phyloP scores from a whole-genome alignment of 2,797 vertebrate genomes.

The Cyprinella venusta region DNA sequence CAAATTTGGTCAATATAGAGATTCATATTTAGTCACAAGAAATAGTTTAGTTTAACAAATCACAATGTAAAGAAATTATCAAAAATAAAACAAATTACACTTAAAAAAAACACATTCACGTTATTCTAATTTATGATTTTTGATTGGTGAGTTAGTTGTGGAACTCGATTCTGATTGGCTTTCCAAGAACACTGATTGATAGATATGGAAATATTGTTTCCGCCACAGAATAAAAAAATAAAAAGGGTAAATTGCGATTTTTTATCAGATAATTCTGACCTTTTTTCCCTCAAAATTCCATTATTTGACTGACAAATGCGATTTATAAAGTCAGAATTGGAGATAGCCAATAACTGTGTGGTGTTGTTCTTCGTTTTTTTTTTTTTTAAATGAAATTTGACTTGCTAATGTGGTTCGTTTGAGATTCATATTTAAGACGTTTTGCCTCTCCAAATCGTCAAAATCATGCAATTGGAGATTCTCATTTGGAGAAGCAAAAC shows the following conservation, averaged over 20 bases:
- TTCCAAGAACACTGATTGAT: no score
- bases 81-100: neutral
- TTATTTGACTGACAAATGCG: no score
- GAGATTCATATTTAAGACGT: neutral
- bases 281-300: no score
- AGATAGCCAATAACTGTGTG: no score
- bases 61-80: neutral
- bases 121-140: neutral
- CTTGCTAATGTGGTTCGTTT: neutral
- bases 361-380: neutral
- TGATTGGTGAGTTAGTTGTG: neutral
- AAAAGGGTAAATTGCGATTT: no score
- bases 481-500: no score
- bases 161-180: neutral
- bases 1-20: no score
- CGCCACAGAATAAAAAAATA: no score
- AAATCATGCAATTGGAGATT: neutral
- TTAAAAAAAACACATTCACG: neutral
- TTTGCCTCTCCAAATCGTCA: conserved; percentile 19
- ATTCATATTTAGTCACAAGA: neutral
- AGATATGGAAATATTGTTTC: no score
- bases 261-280: no score
- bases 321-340: no score
- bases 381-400: neutral
- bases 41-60: neutral